These are phyloP conservation scores for Cygnus atratus DNA, from an alignment of 2,113 vertebrate genomes.

Conservation along the genomic window DNA sequence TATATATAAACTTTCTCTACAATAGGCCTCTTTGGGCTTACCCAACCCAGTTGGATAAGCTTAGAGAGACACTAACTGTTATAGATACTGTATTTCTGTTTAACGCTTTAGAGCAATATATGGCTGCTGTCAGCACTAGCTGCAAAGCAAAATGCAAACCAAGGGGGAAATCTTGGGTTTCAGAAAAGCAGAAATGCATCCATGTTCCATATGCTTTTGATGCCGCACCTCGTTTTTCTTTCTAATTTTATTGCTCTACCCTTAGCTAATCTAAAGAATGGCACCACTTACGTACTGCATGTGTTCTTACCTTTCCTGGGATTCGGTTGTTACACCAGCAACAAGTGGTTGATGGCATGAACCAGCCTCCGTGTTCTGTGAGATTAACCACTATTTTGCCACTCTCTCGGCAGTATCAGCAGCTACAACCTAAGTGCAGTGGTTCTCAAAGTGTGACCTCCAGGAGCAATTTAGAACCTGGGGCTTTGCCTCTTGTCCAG, in stretches of 20 bases:
- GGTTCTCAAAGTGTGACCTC: conserved; percentile 48
- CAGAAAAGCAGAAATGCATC: conserved; percentile 80
- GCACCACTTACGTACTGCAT: conserved; percentile 56
- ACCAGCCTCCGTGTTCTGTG: conserved; percentile 13
- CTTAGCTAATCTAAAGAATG: conserved; percentile 53
- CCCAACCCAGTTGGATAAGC: conserved; percentile 94
- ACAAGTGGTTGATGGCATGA: conserved; percentile 57
- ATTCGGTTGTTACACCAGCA: background rate
- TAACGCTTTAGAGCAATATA: conserved; percentile 83
- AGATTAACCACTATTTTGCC: conserved; percentile 64
- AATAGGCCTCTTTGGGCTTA: conserved; percentile 92
- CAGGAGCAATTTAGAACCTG: background rate
- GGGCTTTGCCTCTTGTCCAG: background rate
- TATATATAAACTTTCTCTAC: conserved; percentile 74
- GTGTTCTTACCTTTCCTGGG: conserved; percentile 38
- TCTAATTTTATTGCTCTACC: conserved; percentile 36
- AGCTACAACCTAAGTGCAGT: conserved; percentile 52
- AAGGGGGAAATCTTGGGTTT: conserved; percentile 92
- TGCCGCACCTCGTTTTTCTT: conserved; percentile 43
- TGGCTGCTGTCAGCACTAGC: conserved; percentile 97
- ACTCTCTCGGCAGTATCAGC: conserved; percentile 50
- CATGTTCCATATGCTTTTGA: conserved; percentile 54
- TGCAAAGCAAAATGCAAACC: conserved; percentile 90
- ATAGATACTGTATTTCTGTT: conserved; percentile 85
- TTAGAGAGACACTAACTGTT: conserved; percentile 87